Evolutionary conservation across 2,797 vertebrate species (phyloP), one percentile per base, ranked within the genome.

Genomic region (Bucorvus abyssinicus): DNA sequence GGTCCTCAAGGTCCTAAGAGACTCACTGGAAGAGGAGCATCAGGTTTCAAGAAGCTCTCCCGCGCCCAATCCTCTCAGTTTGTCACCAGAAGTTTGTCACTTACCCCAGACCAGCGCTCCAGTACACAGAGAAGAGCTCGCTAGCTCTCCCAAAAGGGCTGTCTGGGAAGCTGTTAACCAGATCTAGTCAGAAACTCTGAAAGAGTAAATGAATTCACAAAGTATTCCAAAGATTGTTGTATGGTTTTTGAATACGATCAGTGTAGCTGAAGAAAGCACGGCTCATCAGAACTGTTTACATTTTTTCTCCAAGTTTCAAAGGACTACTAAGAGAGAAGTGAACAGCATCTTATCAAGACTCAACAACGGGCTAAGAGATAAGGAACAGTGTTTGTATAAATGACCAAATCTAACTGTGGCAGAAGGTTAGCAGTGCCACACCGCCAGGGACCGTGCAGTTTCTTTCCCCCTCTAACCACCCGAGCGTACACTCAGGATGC

Each of bases 331-430:
- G 69, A 4, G 22, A 92, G 76, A 81, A 34, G 74, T 84, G 85
- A 96, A 94, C 30, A 59, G 64, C 82, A 73, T 29, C 53, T 91
- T 95, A 94, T 69, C 61, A 45, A 80, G 61, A 29, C 84, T 91
- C 69, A 91, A 89, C 50, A 88, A 85, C 3, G 0, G 50, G 55
- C 61, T 65, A 80, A 67, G 47, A 91, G 91, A 88, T 91, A 96
- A 94, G 76, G 78, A 92, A 55, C 14, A 52, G 61, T 12, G 27
- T 89, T 93, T 86, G 50, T n/a, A 65, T 6, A 69, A 92, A 34
- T 10, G 55, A 47, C 52, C 1, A 1, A 59, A 64, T 57, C 27
- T 42, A 74, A 76, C 9, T 5, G 24, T 27, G 53, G 34, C 65
- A 61, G 81, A 49, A 94, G 45, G 65, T 52, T 38, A 77, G 61